A percentile compares a stretch with the other conserved stretches of the same genome.
Conservation (phyloP, 2,113 vertebrate genomes). For the Protobothrops mucrosquamatus region DNA sequence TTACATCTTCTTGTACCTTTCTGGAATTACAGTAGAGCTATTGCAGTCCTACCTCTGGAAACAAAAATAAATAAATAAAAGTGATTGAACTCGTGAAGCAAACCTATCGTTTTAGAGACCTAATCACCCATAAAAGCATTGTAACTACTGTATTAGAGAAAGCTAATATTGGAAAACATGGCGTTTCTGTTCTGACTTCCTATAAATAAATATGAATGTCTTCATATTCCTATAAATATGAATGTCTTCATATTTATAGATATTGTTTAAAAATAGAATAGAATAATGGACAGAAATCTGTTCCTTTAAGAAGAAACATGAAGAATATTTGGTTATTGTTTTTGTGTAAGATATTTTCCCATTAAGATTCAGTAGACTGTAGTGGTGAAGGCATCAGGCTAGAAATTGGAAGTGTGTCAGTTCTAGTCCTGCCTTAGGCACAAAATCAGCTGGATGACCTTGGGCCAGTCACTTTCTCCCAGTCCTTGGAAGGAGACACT, state of each 20-base stretch:
- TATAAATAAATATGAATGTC: background rate
- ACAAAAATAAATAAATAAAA: background rate
- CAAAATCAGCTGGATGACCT: background rate
- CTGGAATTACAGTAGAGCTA: background rate
- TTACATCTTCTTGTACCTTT: background rate
- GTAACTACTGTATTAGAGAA: background rate
- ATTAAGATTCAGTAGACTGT: background rate
- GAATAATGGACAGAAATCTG: background rate
- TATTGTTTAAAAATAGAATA: background rate
- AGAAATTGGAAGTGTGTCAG: background rate
- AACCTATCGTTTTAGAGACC: background rate
- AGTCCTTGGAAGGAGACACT: background rate
- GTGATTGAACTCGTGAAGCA: background rate
- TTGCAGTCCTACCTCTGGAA: background rate
- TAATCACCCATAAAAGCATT: background rate
- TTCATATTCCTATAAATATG: background rate
- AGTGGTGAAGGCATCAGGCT: background rate
- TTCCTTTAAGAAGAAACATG: background rate
- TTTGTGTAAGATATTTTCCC: background rate
- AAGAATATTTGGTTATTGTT: background rate
- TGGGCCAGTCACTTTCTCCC: background rate
- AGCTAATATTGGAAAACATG: background rate
- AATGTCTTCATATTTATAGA: background rate
- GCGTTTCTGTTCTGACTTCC: background rate
- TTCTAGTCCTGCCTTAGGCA: background rate